Percentiles rank a stretch among this genome's conserved stretches.
Conservation (phyloP, 2,888 invertebrate genomes). For the Plebejus anna region DNA sequence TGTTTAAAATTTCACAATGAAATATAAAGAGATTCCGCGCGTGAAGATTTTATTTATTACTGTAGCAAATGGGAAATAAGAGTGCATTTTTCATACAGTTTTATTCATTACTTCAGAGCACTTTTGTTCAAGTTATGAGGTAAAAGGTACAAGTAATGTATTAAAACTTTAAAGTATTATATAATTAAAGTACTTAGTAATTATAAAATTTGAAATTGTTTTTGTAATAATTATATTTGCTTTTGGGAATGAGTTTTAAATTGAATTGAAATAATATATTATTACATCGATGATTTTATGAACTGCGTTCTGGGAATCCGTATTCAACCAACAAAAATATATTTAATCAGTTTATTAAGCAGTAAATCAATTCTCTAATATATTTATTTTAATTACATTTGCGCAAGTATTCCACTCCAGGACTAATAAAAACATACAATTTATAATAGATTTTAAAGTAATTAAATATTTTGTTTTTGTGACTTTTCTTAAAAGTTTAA, state of each 20-base stretch:
- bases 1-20: slow-evolving; percentile 7
- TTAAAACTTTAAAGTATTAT: background rate
- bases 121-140: slow-evolving; percentile 6
- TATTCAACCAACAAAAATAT: no score
- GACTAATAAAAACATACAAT: no score
- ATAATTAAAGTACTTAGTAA: background rate
- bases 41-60: slow-evolving; percentile 25
- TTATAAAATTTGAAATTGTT: background rate
- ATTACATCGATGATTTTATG: no score
- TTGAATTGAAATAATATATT: background rate
- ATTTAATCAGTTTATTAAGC: no score
- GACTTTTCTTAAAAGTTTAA: no score
- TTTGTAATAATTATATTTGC: background rate
- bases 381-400: no score
- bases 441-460: no score
- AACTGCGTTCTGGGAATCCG: no score
- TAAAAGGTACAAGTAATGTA: background rate
- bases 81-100: slow-evolving; percentile 22
- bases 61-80: slow-evolving; percentile 22
- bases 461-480: background rate
- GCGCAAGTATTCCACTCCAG: no score
- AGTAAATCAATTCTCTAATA: no score
- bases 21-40: slow-evolving; percentile 17
- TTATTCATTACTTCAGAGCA: slow-evolving; percentile 22
- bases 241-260: background rate